Evolutionary conservation across 2,113 vertebrate genomes (phyloP), one percentile per base, ranked within the genome.

Genomic region (Calyptomena viridis): DNA sequence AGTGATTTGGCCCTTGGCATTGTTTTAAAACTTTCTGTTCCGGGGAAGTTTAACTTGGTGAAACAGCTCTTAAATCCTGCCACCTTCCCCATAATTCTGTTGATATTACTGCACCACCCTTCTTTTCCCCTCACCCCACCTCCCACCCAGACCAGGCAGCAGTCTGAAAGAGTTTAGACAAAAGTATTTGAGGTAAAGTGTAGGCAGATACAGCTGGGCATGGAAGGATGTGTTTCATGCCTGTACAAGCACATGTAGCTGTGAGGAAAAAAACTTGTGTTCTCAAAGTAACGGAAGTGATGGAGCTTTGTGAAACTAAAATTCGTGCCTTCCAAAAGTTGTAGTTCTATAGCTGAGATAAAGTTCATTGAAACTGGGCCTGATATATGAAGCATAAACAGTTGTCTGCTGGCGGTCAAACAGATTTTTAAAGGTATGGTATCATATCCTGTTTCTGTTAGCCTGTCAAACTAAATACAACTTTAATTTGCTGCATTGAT

Each of bases 401-500:
- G 72, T 72, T 87, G 60, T 68, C 53, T 49, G 62, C 49, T 47
- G 46, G 35, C 50, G 90, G 85, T 81, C 60, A 79, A 66, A 66
- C 27, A 73, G 44, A 47, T 64, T 69, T 89, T 81, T 83, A 16
- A 81, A 95, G 53, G 52, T 81, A 15, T 62, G 89, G 53, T 80
- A 67, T 89, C 64, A 58, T 89, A 84, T 88, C 47, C 59, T 83
- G 74, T 92, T 94, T 80, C 87, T 96, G 31, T 12, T 22, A 73
- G 50, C 47, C 21, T 76, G 68, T 73, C 55, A 62, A 24, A 59
- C 25, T 81, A 75, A 91, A 72, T 9, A 27, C n/a, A 63, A 40
- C 46, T 79, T 92, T 89, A 64, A 90, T 95, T 93, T 69, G 33
- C 60, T 2, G 8, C 4, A 2, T 31, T 91, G 71, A 80, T 58